Percentiles rank a stretch among this genome's conserved stretches.
Conservation (phyloP, 2,797 vertebrate species). For the Parauchenoglanis punctatus region DNA sequence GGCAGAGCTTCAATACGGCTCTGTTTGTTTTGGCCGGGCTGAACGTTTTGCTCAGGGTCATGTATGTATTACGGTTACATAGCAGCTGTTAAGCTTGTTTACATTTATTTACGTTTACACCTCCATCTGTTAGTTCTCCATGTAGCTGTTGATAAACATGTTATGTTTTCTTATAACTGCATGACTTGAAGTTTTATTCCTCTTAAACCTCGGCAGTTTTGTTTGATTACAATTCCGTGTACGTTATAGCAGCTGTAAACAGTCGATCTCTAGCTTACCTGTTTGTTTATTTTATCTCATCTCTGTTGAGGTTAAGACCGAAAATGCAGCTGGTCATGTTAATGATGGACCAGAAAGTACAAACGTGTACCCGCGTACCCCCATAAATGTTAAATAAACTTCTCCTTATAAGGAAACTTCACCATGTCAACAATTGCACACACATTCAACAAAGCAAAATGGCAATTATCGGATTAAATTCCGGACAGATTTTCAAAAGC, state of each 20-base stretch:
- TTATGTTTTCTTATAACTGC: neutral
- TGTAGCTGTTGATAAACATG: neutral
- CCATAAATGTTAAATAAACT: neutral
- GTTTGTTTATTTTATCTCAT: neutral
- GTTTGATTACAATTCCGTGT: neutral
- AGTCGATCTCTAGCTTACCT: neutral
- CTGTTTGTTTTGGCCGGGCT: constrained; percentile 56
- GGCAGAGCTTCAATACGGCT: neutral
- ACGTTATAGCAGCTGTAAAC: neutral
- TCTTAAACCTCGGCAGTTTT: neutral
- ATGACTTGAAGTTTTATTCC: neutral
- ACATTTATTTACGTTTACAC: neutral
- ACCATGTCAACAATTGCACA: neutral
- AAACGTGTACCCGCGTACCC: neutral
- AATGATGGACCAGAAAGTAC: neutral
- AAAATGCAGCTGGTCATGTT: neutral
- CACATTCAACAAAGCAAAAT: neutral
- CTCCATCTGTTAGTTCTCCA: neutral
- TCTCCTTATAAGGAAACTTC: neutral
- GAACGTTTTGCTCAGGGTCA: constrained; percentile 31
- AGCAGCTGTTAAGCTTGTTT: constrained; percentile 20
- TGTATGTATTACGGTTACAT: constrained; percentile 1
- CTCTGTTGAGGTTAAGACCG: neutral
- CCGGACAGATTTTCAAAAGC: neutral
- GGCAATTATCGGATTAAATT: neutral